Evolutionary conservation across 2,113 vertebrate genomes (phyloP).

Genomic region (Diphyllodes magnificus): DNA sequence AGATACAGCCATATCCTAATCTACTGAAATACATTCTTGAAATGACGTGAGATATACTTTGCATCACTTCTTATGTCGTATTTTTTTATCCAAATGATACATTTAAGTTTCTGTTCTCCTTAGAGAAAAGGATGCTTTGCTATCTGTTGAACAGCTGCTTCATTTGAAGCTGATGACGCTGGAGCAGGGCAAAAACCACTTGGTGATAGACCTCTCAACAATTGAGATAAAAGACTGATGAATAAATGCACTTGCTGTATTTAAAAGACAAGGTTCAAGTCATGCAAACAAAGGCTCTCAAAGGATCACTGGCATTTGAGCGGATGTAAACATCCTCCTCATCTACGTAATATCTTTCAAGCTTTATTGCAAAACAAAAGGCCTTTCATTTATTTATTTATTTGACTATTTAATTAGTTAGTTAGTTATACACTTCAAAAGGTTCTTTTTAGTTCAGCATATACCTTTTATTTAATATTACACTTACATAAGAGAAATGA

Average conservation of each 20-base stretch:
- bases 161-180: neutral
- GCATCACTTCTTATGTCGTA: neutral
- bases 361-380: neutral
- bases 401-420: neutral
- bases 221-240: neutral
- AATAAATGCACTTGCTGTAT: neutral
- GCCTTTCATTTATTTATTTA: neutral
- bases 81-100: neutral
- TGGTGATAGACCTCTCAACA: neutral
- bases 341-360: neutral
- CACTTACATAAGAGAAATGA: neutral
- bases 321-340: neutral
- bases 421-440: neutral
- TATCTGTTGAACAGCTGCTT: neutral
- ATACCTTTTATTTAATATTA: neutral
- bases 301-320: neutral
- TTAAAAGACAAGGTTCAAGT: neutral
- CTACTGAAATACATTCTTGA: neutral
- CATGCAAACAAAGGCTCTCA: neutral
- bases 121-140: neutral
- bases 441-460: neutral
- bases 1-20: neutral
- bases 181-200: neutral
- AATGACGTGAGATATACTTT: neutral
- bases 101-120: neutral